Evolutionary conservation across 2,797 vertebrate species (phyloP).

Genomic region (Diplodus sargus): DNA sequence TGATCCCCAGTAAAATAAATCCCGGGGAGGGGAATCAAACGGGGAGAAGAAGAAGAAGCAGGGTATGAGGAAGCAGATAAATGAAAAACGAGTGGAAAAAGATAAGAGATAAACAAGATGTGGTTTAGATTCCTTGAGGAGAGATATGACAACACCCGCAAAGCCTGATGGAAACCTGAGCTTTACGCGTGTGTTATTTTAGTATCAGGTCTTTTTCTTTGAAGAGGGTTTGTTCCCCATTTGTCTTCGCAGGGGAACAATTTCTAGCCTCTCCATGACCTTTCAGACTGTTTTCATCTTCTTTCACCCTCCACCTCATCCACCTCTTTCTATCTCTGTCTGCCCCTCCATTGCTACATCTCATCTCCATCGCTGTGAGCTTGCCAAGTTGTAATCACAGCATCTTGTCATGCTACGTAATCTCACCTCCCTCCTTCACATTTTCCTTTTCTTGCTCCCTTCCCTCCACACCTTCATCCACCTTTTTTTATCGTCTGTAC

Average conservation of each 20-base stretch:
- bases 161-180: slow-evolving; percentile 40
- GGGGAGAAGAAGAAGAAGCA: neutral
- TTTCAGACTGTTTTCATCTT: slow-evolving; percentile 49
- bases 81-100: slow-evolving; percentile 42
- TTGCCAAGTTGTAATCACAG: slow-evolving; percentile 19
- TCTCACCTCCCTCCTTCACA: slow-evolving; percentile 12
- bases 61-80: slow-evolving; percentile 32
- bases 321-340: slow-evolving; percentile 2
- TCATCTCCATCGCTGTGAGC: slow-evolving; percentile 7
- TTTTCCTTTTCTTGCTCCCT: slow-evolving; percentile 16
- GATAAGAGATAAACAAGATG: slow-evolving; percentile 58
- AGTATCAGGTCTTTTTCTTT: slow-evolving; percentile 51
- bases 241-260: slow-evolving; percentile 52
- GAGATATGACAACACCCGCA: slow-evolving; percentile 29
- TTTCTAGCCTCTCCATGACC: slow-evolving; percentile 44
- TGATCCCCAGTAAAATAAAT: slow-evolving; percentile 46
- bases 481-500: neutral
- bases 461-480: slow-evolving; percentile 22
- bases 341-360: slow-evolving; percentile 2
- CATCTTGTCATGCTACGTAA: slow-evolving; percentile 11
- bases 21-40: slow-evolving; percentile 11
- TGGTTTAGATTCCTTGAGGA: slow-evolving; percentile 36
- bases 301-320: slow-evolving; percentile 5
- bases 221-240: slow-evolving; percentile 55
- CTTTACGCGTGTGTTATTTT: slow-evolving; percentile 55